phyloP scores from a whole-genome alignment of 2,113 vertebrate species.

The Paramormyrops kingsleyae region DNA sequence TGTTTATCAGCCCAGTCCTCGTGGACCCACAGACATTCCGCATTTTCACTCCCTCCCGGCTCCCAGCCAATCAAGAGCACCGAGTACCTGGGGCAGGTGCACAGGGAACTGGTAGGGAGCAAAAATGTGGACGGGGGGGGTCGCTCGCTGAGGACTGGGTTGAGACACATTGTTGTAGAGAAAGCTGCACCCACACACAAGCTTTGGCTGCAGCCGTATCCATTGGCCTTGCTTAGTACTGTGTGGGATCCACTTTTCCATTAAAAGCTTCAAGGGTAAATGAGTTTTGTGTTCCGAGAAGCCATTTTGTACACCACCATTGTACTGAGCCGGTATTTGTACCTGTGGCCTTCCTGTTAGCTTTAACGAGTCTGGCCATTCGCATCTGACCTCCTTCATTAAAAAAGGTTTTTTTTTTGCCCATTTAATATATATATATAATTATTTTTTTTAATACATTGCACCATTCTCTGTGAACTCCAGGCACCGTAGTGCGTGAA shows the following conservation, averaged over 20 bases:
- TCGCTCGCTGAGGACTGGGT: background rate
- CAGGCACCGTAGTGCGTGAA: background rate
- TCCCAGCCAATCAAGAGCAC: background rate
- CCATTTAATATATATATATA: background rate
- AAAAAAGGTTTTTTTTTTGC: background rate
- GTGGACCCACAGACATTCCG: background rate
- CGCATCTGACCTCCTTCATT: background rate
- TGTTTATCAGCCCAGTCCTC: background rate
- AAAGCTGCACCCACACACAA: background rate
- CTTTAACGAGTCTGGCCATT: background rate
- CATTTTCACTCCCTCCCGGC: background rate
- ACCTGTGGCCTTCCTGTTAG: background rate
- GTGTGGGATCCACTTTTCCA: background rate
- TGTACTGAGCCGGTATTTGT: background rate
- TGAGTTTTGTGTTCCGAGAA: background rate
- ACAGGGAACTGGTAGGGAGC: background rate
- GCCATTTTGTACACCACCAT: background rate
- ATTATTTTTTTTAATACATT: too few species aligned
- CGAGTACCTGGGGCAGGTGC: background rate
- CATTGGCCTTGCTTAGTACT: background rate
- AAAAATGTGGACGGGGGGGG: background rate
- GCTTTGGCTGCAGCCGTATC: constrained; percentile 14
- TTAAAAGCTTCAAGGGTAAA: background rate
- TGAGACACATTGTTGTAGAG: background rate
- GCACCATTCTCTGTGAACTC: background rate